A percentile compares a stretch with the other conserved stretches of the same genome.
Conservation (phyloP, 2,797 vertebrate species). For the Toxotes lorentzi region DNA sequence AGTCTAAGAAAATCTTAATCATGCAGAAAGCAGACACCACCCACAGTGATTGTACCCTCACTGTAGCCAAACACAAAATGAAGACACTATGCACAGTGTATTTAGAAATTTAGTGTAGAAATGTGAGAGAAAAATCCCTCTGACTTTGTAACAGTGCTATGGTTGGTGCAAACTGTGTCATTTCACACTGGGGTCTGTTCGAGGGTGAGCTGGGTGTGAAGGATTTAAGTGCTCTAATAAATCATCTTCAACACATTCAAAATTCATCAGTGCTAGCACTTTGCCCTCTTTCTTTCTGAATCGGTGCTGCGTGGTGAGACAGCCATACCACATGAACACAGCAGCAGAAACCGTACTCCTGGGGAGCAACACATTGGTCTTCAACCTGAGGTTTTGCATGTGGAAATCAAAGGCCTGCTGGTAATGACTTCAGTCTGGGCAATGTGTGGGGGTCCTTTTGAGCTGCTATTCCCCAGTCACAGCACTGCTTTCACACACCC, state of each 20-base stretch:
- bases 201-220: slow-evolving; percentile 70
- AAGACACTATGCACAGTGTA: slow-evolving; percentile 1
- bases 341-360: slow-evolving; percentile 57
- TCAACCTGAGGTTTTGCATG: slow-evolving; percentile 72
- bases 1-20: slow-evolving; percentile 56
- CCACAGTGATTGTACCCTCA: slow-evolving; percentile 23
- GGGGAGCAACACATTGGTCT: slow-evolving; percentile 64
- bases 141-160: slow-evolving; percentile 51
- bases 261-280: slow-evolving; percentile 77
- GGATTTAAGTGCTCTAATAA: slow-evolving; percentile 80
- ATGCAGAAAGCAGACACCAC: slow-evolving; percentile 54
- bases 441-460: slow-evolving; percentile 69
- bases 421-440: slow-evolving; percentile 83
- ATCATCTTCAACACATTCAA: slow-evolving; percentile 76
- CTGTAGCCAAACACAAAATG: slow-evolving; percentile 35
- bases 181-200: slow-evolving; percentile 68
- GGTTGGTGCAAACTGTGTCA: slow-evolving; percentile 57
- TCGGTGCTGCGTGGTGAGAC: slow-evolving; percentile 51
- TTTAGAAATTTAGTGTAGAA: slow-evolving; percentile 25
- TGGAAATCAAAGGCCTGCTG: slow-evolving; percentile 77
- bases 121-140: slow-evolving; percentile 32
- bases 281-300: slow-evolving; percentile 64
- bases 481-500: slow-evolving; percentile 73
- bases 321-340: slow-evolving; percentile 62
- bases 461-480: slow-evolving; percentile 70